Evolutionary conservation across 2,888 invertebrate genomes (phyloP), one percentile per base, ranked within the genome.

Genomic region (Parochlus steinenii): DNA sequence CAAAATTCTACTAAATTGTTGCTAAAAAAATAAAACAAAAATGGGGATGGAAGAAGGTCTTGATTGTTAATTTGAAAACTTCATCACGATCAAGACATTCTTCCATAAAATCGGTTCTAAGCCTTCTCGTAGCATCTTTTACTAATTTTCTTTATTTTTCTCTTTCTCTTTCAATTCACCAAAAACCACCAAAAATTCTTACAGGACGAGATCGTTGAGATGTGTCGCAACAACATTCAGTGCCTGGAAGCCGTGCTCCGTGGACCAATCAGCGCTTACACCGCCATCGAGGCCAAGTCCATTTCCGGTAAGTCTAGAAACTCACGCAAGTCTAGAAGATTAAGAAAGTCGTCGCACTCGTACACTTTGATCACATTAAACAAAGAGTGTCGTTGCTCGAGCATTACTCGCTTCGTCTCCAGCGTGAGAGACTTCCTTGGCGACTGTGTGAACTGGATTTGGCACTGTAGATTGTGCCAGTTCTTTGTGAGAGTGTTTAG

Each of bases 161-260:
- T 25, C 39, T 38, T 11, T 33, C 35, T 37, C 23, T 19, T 33
- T 23, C 22, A n/a, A n/a, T n/a, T n/a, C n/a, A n/a, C n/a, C n/a
- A n/a, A n/a, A n/a, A n/a, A n/a, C n/a, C n/a, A n/a, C n/a, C n/a
- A n/a, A n/a, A n/a, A n/a, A n/a, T n/a, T n/a, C 40, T 33, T 61
- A 44, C 58, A 90, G 89, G 74, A 74, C 56, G 87, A 87, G 64
- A 68, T 90, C 50, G 68, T 81, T 53, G 72, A 75, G 41, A 79
- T 81, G 40, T 87, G 89, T 63, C 75, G 79, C 47, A 83, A 87
- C 51, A 86, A 89, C 61, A 74, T 86, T 50, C 74, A 72, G 52
- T 75, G 82, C 50, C 66, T 89, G 60, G 74, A 74, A 52, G 67
- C 73, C 34, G 70, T 81, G 36, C 53, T 78, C 45, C 69, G 68